Evolutionary conservation across 2,888 invertebrate genomes (phyloP).

Genomic region (Nephrotoma flavescens): DNA sequence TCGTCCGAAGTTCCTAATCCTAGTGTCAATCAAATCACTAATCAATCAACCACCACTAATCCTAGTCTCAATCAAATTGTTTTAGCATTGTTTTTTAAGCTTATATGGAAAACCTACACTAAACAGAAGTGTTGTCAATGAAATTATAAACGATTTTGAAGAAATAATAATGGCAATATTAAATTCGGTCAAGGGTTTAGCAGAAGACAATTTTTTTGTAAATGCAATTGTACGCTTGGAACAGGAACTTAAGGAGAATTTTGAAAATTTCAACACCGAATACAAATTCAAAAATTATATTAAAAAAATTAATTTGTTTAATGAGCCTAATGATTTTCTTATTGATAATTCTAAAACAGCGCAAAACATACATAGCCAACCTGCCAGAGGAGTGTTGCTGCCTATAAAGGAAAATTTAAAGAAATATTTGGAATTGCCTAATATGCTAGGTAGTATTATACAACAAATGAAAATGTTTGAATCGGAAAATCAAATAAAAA

Average conservation of each 20-base stretch:
- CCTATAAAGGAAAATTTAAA: conserved; percentile 4
- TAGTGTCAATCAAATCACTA: not conserved
- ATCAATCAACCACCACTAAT: not conserved
- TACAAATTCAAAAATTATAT: conserved; percentile 6
- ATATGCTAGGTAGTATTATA: not conserved
- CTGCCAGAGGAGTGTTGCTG: not conserved
- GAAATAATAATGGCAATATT: not conserved
- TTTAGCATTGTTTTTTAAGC: not conserved
- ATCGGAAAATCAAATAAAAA: not conserved
- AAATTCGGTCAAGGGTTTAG: not conserved
- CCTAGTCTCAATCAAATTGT: not conserved
- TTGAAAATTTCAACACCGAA: not conserved
- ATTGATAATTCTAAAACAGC: not conserved
- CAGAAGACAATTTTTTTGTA: not conserved
- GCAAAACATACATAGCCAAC: not conserved
- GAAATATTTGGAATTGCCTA: not conserved
- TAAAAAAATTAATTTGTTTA: not conserved
- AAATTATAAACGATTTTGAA: not conserved
- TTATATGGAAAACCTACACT: not conserved
- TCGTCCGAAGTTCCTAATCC: not conserved
- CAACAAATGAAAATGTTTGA: not conserved
- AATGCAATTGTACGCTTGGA: not conserved
- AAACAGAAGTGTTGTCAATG: not conserved
- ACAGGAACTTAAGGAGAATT: not conserved
- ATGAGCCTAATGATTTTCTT: conserved; percentile 1